A percentile compares a stretch with the other conserved stretches of the same genome.
These are phyloP conservation scores for Caenorhabditis becei DNA, from an alignment of 2,888 invertebrate genomes.

Conservation along the genomic window DNA sequence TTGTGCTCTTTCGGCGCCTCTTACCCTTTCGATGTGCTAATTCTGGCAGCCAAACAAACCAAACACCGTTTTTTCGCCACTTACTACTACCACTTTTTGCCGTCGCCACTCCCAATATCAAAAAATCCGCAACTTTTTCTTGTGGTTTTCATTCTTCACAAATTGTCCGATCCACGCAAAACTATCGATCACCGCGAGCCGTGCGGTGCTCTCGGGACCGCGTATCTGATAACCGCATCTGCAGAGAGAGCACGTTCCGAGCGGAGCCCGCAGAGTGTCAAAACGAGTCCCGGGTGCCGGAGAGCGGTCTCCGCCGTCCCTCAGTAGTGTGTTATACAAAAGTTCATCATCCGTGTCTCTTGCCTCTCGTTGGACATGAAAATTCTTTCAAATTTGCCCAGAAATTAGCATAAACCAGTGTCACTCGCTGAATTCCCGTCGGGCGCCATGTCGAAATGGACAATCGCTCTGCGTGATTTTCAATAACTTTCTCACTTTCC, in stretches of 20 bases:
- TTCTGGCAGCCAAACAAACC: constrained; percentile 53
- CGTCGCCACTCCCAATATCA: constrained; percentile 32
- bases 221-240: constrained; percentile 60
- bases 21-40: constrained; percentile 46
- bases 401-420: constrained; percentile 54
- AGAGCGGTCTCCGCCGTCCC: constrained; percentile 10
- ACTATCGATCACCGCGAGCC: constrained; percentile 34
- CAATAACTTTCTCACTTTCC: constrained; percentile 30
- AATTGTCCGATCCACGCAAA: constrained; percentile 19
- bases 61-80: constrained; percentile 45
- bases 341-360: constrained; percentile 33
- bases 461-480: constrained; percentile 42
- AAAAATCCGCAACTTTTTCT: constrained; percentile 17
- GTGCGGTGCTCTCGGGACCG: constrained; percentile 20
- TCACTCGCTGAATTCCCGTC: constrained; percentile 22
- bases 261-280: constrained; percentile 22
- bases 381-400: constrained; percentile 13
- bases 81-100: constrained; percentile 32
- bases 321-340: constrained; percentile 27
- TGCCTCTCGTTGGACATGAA: too few relatives aligned
- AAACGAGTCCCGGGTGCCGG: constrained; percentile 12
- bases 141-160: neutral
- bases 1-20: constrained; percentile 28
- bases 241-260: constrained; percentile 13
- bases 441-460: constrained; percentile 17